These are phyloP conservation scores for Brachypterus glaber DNA, from an alignment of 2,888 invertebrate genomes.

Conservation along the genomic window DNA sequence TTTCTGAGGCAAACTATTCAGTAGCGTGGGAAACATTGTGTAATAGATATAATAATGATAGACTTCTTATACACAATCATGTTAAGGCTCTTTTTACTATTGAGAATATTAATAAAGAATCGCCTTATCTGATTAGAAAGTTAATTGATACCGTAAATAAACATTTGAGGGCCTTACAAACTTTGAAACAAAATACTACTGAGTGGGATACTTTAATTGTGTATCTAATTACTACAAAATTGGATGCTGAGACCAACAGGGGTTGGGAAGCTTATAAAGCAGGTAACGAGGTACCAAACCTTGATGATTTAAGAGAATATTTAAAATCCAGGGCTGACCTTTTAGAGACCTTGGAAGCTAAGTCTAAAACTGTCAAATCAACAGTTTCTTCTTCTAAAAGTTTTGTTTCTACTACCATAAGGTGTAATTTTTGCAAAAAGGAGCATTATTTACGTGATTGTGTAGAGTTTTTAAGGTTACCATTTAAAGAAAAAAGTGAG, in stretches of 20 bases:
- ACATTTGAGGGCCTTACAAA: conserved; percentile 6
- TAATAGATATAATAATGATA: conserved; percentile 9
- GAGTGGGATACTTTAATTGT: conserved; percentile 7
- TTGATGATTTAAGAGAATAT: conserved; percentile 6
- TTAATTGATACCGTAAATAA: conserved; percentile 4
- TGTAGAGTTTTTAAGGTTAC: conserved; percentile 3
- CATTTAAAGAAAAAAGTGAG: not conserved
- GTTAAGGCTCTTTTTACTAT: conserved; percentile 9
- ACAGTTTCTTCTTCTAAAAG: not conserved
- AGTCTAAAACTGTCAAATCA: not conserved
- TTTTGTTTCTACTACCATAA: not conserved
- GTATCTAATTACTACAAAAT: conserved; percentile 4
- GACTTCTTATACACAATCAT: conserved; percentile 6
- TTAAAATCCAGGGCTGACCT: conserved; percentile 4
- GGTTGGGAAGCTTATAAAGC: conserved; percentile 5
- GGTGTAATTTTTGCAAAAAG: conserved; percentile 1
- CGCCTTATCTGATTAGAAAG: conserved; percentile 1
- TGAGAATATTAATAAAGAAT: conserved; percentile 1
- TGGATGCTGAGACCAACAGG: conserved; percentile 1
- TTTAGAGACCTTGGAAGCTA: conserved; percentile 1
- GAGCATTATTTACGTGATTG: conserved; percentile 2
- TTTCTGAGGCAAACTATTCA: conserved; percentile 3
- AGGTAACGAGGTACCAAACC: not conserved
- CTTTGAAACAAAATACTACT: conserved; percentile 1
- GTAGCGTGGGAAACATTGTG: conserved; percentile 7